Evolutionary conservation across 1,140 invertebrate species (phyloP).

Genomic region (Brachionus calyciflorus): DNA sequence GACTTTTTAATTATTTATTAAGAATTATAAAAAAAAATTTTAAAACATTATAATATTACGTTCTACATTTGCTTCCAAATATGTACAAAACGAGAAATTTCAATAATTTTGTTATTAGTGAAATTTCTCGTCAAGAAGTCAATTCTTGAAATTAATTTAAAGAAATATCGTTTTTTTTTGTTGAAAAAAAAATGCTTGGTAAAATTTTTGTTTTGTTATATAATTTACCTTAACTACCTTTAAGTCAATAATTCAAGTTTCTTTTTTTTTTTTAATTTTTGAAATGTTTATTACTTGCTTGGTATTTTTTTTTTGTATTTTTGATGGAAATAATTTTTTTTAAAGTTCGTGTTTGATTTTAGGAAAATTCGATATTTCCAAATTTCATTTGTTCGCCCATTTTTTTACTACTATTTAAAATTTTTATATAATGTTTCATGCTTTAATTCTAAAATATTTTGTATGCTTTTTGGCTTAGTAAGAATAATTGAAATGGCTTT

Average conservation of each 20-base stretch:
- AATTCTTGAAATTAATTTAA: constrained; percentile 7
- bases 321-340: not conserved
- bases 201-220: constrained; percentile 28
- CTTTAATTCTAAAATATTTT: too few relatives aligned
- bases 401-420: too few relatives aligned
- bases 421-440: too few relatives aligned
- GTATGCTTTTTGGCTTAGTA: too few relatives aligned
- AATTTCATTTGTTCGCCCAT: too few relatives aligned
- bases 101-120: not conserved
- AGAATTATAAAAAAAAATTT: too few relatives aligned
- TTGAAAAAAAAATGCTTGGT: constrained; percentile 7
- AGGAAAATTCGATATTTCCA: not conserved
- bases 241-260: constrained; percentile 42
- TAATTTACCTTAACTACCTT: constrained; percentile 43
- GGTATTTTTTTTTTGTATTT: constrained; percentile 9
- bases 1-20: too few relatives aligned
- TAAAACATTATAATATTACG: not conserved
- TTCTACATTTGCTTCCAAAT: not conserved
- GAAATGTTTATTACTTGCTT: constrained; percentile 25
- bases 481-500: too few relatives aligned
- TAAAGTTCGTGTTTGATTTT: not conserved
- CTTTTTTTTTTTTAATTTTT: not conserved
- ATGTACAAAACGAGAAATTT: constrained; percentile 20
- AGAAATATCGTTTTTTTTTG: not conserved
- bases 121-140: not conserved